These are phyloP conservation scores for Caenorhabditis sp. DNA, from an alignment of 2,888 invertebrate genomes.

Conservation along the genomic window DNA sequence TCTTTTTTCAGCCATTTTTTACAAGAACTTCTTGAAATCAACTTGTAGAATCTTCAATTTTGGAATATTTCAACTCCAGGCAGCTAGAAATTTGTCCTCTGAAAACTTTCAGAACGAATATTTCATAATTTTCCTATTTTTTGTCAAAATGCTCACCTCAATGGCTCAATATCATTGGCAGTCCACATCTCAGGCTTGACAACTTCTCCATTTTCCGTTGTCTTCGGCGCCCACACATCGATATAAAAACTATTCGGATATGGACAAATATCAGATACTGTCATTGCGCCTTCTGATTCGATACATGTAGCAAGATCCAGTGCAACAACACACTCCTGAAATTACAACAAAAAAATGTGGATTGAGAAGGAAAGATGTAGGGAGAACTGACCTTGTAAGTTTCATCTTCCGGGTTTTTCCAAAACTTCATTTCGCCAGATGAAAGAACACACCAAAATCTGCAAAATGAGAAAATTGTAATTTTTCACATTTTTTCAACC, in stretches of 20 bases:
- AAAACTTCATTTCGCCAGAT: conserved; percentile 83
- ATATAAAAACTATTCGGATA: conserved; percentile 57
- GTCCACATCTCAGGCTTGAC: background rate
- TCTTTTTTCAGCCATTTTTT: too few relatives aligned
- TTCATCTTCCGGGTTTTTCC: conserved; percentile 98
- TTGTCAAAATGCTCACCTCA: conserved; percentile 15
- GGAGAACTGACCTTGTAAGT: conserved; percentile 76
- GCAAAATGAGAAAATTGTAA: background rate
- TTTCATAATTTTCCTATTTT: too few relatives aligned
- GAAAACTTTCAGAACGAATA: background rate
- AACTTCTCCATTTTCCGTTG: background rate
- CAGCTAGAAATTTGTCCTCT: background rate
- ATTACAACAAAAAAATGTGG: too few relatives aligned
- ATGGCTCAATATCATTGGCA: conserved; percentile 22
- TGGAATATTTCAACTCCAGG: too few relatives aligned
- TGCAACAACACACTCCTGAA: conserved; percentile 41
- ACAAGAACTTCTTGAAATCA: too few relatives aligned
- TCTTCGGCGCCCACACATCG: conserved; percentile 54
- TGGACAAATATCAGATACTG: conserved; percentile 36
- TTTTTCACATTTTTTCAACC: background rate
- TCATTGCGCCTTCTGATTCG: conserved; percentile 36
- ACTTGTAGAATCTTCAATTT: too few relatives aligned
- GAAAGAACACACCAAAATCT: conserved; percentile 85
- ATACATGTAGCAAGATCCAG: conserved; percentile 54
- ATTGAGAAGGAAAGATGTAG: too few relatives aligned